phyloP scores from a whole-genome alignment of 2,888 invertebrate genomes.

The Acanthococcus lagerstroemiae region DNA sequence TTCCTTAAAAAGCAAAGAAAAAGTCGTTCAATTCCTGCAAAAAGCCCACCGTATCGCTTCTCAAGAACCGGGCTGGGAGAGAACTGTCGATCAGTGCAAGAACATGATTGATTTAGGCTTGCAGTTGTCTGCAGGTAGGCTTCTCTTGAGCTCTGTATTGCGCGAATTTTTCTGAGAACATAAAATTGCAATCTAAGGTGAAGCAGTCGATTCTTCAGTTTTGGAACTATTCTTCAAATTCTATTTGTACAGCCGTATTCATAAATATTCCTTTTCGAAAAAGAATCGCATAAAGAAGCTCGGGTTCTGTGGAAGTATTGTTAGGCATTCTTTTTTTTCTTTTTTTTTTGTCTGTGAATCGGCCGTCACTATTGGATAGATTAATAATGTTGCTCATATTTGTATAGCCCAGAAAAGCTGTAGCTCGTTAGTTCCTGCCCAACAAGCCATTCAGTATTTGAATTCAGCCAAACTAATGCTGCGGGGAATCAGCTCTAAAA shows the following conservation, averaged over 20 bases:
- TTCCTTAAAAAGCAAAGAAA: slow-evolving; percentile 38
- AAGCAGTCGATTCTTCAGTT: no score
- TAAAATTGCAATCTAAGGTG: no score
- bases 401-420: slow-evolving; percentile 1
- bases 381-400: no score
- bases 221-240: no score
- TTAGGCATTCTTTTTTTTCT: no score
- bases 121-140: slow-evolving; percentile 35
- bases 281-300: no score
- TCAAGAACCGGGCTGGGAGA: slow-evolving; percentile 53
- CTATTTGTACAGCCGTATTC: no score
- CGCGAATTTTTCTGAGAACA: no score
- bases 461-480: slow-evolving; percentile 39
- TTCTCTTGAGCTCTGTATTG: neutral
- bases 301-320: no score
- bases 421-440: neutral
- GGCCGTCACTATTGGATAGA: no score
- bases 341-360: no score
- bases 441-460: slow-evolving; percentile 33
- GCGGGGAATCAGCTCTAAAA: slow-evolving; percentile 37
- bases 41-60: slow-evolving; percentile 61
- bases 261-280: no score
- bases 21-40: slow-evolving; percentile 59
- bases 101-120: slow-evolving; percentile 36
- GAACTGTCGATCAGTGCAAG: slow-evolving; percentile 39